Conservation (phyloP, 2,113 vertebrate species). For the Calidris pygmaea region DNA sequence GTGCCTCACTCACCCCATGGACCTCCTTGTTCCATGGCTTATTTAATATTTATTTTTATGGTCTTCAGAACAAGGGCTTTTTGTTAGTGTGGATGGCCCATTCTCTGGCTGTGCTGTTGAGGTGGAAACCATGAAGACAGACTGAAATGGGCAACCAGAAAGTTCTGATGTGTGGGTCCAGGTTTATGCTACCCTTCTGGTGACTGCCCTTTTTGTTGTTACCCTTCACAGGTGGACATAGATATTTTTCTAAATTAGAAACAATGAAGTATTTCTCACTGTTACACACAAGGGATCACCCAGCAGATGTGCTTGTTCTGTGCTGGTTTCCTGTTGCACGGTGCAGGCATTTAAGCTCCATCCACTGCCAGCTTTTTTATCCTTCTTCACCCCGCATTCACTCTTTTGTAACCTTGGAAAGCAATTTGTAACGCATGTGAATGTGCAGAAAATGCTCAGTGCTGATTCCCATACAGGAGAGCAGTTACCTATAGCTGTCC, state of each 20-base stretch:
- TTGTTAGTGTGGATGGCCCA: neutral
- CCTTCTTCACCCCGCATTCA: neutral
- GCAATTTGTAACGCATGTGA: neutral
- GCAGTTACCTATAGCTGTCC: conserved; percentile 9
- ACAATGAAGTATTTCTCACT: neutral
- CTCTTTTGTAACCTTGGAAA: conserved; percentile 9
- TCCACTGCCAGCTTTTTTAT: neutral
- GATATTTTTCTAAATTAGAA: neutral
- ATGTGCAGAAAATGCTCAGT: neutral
- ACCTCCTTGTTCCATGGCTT: neutral
- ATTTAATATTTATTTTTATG: neutral
- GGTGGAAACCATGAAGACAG: neutral
- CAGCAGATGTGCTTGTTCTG: neutral
- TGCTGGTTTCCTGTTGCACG: neutral
- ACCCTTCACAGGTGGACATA: accelerated
- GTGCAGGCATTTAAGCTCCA: neutral
- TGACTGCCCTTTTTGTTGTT: neutral
- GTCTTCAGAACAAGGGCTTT: neutral
- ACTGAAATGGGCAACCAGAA: neutral
- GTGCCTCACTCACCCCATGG: neutral
- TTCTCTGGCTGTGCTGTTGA: neutral
- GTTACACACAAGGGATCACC: accelerated
- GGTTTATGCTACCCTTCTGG: neutral
- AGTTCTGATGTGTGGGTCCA: neutral
- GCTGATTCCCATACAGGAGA: neutral